These are phyloP conservation scores for Bovichtus variegatus DNA, from an alignment of 2,797 vertebrate genomes.

Conservation along the genomic window DNA sequence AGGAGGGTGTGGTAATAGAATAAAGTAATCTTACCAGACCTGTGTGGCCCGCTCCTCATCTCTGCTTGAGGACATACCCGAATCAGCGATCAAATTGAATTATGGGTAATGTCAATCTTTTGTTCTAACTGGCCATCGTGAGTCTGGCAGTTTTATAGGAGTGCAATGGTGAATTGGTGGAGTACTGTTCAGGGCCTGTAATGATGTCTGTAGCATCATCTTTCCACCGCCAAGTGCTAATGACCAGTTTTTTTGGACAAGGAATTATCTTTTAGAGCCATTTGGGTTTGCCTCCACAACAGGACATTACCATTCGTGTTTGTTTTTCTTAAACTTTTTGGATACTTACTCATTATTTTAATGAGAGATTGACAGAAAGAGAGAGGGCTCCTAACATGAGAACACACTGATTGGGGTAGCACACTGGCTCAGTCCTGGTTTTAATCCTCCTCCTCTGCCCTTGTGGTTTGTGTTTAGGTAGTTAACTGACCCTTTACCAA, in stretches of 20 bases:
- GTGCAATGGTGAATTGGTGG: too few species aligned
- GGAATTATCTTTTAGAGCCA: slow-evolving; percentile 39
- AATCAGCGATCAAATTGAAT: neutral
- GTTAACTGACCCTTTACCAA: neutral
- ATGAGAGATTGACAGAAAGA: slow-evolving; percentile 6
- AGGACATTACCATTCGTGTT: slow-evolving; percentile 46
- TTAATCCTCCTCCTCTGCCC: neutral
- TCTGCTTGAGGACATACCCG: too few species aligned
- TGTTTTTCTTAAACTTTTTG: slow-evolving; percentile 26
- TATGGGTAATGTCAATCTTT: neutral
- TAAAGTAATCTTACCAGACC: too few species aligned
- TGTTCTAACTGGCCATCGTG: neutral
- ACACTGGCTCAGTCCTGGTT: neutral
- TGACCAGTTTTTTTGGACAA: slow-evolving; percentile 49
- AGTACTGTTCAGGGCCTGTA: too few species aligned
- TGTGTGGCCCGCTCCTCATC: too few species aligned
- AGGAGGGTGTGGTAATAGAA: too few species aligned
- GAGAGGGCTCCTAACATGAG: slow-evolving; percentile 1
- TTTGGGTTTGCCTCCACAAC: slow-evolving; percentile 45
- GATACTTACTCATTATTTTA: slow-evolving; percentile 42
- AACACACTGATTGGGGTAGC: neutral
- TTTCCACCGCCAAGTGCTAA: slow-evolving; percentile 44
- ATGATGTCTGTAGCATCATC: slow-evolving; percentile 29
- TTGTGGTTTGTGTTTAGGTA: neutral
- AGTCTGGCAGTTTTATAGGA: neutral